These are phyloP conservation scores for Myrmecophaga tridactyla DNA, from an alignment of 2,113 vertebrate genomes.

Conservation along the genomic window DNA sequence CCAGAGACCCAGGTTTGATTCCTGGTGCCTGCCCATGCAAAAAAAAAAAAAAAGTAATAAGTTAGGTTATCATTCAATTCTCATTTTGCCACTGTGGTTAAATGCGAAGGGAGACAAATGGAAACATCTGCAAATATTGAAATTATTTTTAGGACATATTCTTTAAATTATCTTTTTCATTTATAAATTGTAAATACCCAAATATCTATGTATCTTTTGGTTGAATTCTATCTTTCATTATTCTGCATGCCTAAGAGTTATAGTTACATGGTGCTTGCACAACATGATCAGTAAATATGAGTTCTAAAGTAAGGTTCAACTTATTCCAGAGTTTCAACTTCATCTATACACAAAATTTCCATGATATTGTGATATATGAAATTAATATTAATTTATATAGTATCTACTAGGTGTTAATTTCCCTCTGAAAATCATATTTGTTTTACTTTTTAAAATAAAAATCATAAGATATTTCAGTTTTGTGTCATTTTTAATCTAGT, in stretches of 20 bases:
- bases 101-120: not conserved
- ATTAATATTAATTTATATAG: not conserved
- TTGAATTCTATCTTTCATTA: not conserved
- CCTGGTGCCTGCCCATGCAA: too few relatives aligned
- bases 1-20: too few relatives aligned
- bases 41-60: too few relatives aligned
- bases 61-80: not conserved
- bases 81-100: not conserved
- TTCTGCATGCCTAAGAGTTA: not conserved
- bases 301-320: too few relatives aligned
- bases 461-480: not conserved
- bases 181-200: not conserved
- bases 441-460: not conserved
- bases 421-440: not conserved
- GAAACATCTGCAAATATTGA: not conserved
- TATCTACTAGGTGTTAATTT: not conserved
- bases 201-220: not conserved
- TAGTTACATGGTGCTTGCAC: not conserved
- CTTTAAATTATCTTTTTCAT: not conserved
- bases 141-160: not conserved
- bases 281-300: not conserved
- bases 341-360: not conserved
- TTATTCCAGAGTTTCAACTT: not conserved
- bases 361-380: not conserved
- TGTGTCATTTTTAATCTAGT: too few relatives aligned